Evolutionary conservation across 2,797 vertebrate genomes (phyloP).

Genomic region (Halcyon leucocephala): DNA sequence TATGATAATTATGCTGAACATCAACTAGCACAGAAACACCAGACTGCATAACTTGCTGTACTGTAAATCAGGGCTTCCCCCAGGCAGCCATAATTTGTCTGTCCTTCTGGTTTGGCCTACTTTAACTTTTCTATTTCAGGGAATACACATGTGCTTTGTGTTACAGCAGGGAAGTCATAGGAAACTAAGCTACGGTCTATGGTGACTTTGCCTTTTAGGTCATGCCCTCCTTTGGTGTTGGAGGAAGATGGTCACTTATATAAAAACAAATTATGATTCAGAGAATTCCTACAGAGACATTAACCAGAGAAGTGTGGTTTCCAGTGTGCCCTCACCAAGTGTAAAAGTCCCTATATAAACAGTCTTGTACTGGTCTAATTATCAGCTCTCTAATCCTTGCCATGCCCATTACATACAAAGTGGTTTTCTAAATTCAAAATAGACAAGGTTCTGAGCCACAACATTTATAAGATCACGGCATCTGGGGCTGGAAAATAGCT

Average conservation of each 20-base stretch:
- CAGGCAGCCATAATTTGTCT: constrained; percentile 22
- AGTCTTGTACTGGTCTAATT: constrained; percentile 23
- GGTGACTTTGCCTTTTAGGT: constrained; percentile 38
- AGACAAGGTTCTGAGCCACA: constrained; percentile 28
- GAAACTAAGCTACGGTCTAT: constrained; percentile 34
- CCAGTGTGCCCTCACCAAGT: not conserved
- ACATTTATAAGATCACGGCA: constrained; percentile 18
- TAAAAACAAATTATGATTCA: constrained; percentile 61
- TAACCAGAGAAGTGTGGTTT: constrained; percentile 49
- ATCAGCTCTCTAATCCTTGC: constrained; percentile 8
- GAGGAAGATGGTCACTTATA: constrained; percentile 44
- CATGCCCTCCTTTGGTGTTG: constrained; percentile 30
- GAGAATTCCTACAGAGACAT: constrained; percentile 27
- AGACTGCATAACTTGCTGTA: not conserved
- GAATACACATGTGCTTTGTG: constrained; percentile 56
- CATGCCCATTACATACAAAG: constrained; percentile 7
- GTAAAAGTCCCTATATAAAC: constrained; percentile 6
- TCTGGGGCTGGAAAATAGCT: constrained; percentile 9
- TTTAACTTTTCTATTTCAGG: constrained; percentile 59
- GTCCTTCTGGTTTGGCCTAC: constrained; percentile 27
- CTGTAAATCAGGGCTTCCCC: constrained; percentile 20
- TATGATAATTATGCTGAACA: not conserved
- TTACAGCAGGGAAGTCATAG: constrained; percentile 35
- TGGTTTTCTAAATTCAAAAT: constrained; percentile 55
- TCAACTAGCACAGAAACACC: not conserved